Evolutionary conservation across 2,797 vertebrate genomes (phyloP).

Genomic region (Sphenopsis melanotis): DNA sequence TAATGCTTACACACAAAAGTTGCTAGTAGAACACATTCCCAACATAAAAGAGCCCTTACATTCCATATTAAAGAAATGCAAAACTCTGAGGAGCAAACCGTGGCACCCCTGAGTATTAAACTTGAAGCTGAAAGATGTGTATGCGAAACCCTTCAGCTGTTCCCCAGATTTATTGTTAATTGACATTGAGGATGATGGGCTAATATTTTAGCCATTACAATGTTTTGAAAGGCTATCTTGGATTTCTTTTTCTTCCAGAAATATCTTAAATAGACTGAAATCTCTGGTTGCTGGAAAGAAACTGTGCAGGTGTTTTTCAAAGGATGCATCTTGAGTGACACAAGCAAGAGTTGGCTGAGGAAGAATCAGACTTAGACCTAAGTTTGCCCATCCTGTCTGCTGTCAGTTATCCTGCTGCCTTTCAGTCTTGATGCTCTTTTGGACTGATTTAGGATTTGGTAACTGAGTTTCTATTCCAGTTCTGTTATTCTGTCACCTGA

Average conservation of each 20-base stretch:
- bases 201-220: not conserved
- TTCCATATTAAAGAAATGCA: not conserved
- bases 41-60: not conserved
- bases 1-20: not conserved
- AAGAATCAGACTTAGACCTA: not conserved
- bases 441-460: not conserved
- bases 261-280: not conserved
- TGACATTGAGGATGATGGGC: fast-evolving
- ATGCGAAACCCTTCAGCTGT: not conserved
- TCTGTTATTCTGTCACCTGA: not conserved
- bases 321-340: not conserved
- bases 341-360: not conserved
- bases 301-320: not conserved
- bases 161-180: not conserved
- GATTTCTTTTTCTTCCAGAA: not conserved
- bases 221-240: not conserved
- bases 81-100: not conserved
- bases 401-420: not conserved
- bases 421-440: not conserved
- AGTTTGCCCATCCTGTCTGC: not conserved
- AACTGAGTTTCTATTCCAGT: not conserved
- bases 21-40: not conserved
- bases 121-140: not conserved
- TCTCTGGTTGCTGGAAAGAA: not conserved
- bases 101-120: not conserved